Evolutionary conservation across 2,797 vertebrate species (phyloP), one percentile per base, ranked within the genome.

Genomic region (Acanthurus leucopareius): DNA sequence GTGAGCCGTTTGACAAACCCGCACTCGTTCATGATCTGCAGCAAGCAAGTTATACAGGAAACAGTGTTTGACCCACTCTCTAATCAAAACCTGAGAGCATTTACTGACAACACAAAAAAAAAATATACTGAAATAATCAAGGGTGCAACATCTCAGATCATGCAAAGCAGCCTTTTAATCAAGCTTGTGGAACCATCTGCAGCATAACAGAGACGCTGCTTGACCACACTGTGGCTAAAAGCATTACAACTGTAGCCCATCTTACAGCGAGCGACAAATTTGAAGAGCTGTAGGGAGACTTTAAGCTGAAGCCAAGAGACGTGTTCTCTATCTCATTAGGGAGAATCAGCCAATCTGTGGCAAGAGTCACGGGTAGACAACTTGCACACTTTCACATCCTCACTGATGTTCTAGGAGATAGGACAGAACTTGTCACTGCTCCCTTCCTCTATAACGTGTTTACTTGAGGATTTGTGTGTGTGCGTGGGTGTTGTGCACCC

Each of bases 271-370:
- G 65, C 42, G 58, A 86, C 58, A 83, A 28, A 77, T 85, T 73
- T 87, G 77, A 88, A 82, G 84, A 74, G 83, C 84, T 67, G 79
- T 56, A 69, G 84, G 64, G 64, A 77, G 67, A 69, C 75, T 85
- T 77, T 89, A 91, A 92, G 88, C 89, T 86, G 82, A 65, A 60
- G 73, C 74, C 54, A 76, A 75, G 78, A 85, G 90, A 85, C 51
- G 52, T 35, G 79, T 79, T 86, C 86, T 90, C 84, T 79, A 93
- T 93, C 93, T 93, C 89, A 90, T 94, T 92, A 92, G 69, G 20
- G 70, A 78, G 86, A 94, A 91, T 93, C 88, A 92, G 84, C 78
- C 87, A 88, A 92, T 93, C 93, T 94, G 92, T 87, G 90, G 82
- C 88, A 92, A 91, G 68, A 93, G 86, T 92, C 92, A 93, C 38